Evolutionary conservation across 2,797 vertebrate genomes (phyloP), one percentile per base, ranked within the genome.

Genomic region (Argentina silus): DNA sequence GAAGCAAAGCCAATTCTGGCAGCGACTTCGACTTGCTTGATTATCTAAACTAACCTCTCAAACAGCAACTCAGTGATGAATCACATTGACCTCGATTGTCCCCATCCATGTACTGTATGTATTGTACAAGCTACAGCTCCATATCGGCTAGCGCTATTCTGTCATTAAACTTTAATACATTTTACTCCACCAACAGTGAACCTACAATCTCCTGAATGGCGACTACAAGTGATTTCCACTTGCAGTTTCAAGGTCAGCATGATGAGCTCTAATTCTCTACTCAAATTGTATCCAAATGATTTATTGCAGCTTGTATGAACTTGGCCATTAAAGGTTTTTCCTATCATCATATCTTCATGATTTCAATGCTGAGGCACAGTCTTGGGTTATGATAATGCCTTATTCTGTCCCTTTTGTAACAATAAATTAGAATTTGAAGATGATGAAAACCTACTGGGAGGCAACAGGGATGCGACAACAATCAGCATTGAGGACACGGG

Each of bases 371-470:
- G 7, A 4, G 64, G 2, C 15, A 72, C 42, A 10, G 0, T 77
- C 10, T 11, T n/a, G 14, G 72, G 2, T 21, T 50, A 67, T 47
- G 70, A 19, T 70, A 61, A 2, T 14, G 73, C 42, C 43, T 53
- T 85, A 45, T 47, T 64, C 3, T 47, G 1, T 56, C 0, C 50
- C 75, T 89, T 89, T 73, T 19, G 1, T 8, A n/a, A 65, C 11
- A 36, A 10, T 42, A n/a, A 36, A 62, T 36, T 84, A 99, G 97
- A 98, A 74, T 99, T 98, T 93, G 96, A 95, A 10, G 95, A 96
- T 83, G 90, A 91, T 79, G 90, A 91, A 27, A 88, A 85, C 85
- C 83, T 95, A 77, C 75, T 95, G 73, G 91, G 89, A 75, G 84
- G 86, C 50, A 93, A 91, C 72, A 91, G 91, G 9, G 95, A 95